phyloP scores from a whole-genome alignment of 1,140 invertebrate species.

The Brachionus calyciflorus region DNA sequence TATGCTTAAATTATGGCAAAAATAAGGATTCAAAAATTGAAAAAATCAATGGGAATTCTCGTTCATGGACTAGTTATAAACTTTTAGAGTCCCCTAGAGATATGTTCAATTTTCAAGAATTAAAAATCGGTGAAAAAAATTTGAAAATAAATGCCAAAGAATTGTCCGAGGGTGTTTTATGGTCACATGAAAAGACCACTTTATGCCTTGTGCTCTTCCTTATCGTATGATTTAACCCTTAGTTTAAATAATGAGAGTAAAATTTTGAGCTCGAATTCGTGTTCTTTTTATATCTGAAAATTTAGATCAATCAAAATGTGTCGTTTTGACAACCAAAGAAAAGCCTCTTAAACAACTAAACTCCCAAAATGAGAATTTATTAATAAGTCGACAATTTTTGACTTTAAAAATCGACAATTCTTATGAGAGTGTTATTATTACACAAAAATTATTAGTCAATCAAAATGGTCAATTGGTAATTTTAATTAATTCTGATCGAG shows the following conservation, averaged over 20 bases:
- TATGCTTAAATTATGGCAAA: background rate
- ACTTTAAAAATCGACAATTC: background rate
- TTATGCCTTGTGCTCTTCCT: constrained; percentile 19
- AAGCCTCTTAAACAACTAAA: constrained; percentile 26
- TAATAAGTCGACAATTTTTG: constrained; percentile 29
- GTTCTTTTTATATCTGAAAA: background rate
- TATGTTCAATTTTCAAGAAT: too few species aligned
- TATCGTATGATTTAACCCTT: constrained; percentile 10
- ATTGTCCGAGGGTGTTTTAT: background rate
- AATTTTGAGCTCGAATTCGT: constrained; percentile 11
- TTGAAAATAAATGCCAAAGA: background rate
- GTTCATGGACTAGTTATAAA: background rate
- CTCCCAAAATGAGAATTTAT: constrained; percentile 11
- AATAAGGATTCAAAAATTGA: background rate
- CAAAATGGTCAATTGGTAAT: constrained; percentile 18
- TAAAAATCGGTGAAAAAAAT: background rate
- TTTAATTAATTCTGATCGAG: background rate
- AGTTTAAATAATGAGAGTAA: background rate
- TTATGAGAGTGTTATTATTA: background rate
- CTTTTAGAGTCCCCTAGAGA: background rate
- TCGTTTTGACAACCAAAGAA: constrained; percentile 16
- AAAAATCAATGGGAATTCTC: background rate
- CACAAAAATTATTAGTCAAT: constrained; percentile 27
- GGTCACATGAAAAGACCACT: background rate
- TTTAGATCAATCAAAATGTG: constrained; percentile 21